phyloP scores from a whole-genome alignment of 2,797 vertebrate species.

The Tenualosa thibaudeaui region DNA sequence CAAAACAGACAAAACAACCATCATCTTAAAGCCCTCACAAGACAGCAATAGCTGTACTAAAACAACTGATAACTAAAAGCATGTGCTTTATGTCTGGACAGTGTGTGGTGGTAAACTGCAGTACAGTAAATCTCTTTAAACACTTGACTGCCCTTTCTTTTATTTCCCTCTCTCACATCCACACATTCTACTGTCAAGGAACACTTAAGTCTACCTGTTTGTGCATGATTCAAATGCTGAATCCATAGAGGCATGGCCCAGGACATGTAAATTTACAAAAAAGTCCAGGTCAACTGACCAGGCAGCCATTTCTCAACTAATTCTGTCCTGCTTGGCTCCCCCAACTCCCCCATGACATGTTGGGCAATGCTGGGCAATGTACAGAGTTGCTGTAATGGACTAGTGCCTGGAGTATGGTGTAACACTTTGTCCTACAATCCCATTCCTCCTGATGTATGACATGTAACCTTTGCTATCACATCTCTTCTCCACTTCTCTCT shows the following conservation, averaged over 20 bases:
- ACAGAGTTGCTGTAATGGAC: conserved; percentile 41
- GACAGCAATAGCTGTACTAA: neutral
- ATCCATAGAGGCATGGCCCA: neutral
- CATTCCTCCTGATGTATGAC: neutral
- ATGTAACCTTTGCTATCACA: conserved; percentile 27
- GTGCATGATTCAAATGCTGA: neutral
- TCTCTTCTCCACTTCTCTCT: neutral
- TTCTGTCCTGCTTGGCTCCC: conserved; percentile 6
- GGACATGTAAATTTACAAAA: neutral
- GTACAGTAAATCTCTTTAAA: neutral
- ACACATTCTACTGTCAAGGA: neutral
- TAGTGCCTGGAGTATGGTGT: conserved; percentile 39
- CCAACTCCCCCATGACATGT: conserved; percentile 30
- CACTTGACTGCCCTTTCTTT: neutral
- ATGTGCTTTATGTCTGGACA: neutral
- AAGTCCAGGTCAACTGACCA: neutral
- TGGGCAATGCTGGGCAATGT: conserved; percentile 41
- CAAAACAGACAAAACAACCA: neutral
- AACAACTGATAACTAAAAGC: conserved; percentile 4
- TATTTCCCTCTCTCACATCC: neutral
- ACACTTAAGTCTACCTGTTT: neutral
- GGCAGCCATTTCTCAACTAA: neutral
- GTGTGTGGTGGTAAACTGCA: neutral
- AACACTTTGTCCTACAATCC: conserved; percentile 38
- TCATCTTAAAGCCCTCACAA: neutral